Evolutionary conservation across 2,113 vertebrate genomes (phyloP), one percentile per base, ranked within the genome.

Genomic region (Galbula dea): DNA sequence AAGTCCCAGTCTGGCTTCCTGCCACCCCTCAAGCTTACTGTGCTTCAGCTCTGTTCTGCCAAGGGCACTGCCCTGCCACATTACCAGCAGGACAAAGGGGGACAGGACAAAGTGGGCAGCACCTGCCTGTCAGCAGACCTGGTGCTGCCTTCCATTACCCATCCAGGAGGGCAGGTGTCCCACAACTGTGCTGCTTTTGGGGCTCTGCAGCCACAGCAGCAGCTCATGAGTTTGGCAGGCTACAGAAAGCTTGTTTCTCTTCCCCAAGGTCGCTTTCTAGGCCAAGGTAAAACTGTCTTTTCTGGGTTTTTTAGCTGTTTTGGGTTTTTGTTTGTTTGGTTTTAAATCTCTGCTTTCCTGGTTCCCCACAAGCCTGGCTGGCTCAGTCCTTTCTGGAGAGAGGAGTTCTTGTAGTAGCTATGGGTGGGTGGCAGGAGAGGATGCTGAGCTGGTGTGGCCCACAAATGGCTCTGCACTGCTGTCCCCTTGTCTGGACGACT

Each of bases 401-500:
- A 66, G 34, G 15, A 82, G 30, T 2, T 1, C 41, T 74, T 65
- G 13, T 43, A 52, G 21, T 57, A 88, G 83, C 52, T 1, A 0
- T 29, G 55, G 10, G 51, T 41, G 37, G 32, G 21, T 67, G 43
- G n/a, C 66, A 65, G 81, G 72, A 73, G 36, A 29, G 29, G 21
- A 4, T 46, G 49, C 54, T 69, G 85, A 89, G 62, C 24, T 1
- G 1, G 0, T 20, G 11, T 68, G 63, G 8, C 29, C 32, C 66
- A 29, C 0, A 1, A 36, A 12, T 79, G 29, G 32, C 62, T 63
- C 62, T 16, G n/a, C 23, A 17, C 58, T 48, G 68, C 59, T 77
- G 36, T 55, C 48, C 20, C 23, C 29, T 65, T 68, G 23, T 32
- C 26, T 2, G 1, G 54, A 34, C 21, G 23, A 7, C 0, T 0